Evolutionary conservation across 2,113 vertebrate genomes (phyloP).

Genomic region (Thunnus maccoyii): DNA sequence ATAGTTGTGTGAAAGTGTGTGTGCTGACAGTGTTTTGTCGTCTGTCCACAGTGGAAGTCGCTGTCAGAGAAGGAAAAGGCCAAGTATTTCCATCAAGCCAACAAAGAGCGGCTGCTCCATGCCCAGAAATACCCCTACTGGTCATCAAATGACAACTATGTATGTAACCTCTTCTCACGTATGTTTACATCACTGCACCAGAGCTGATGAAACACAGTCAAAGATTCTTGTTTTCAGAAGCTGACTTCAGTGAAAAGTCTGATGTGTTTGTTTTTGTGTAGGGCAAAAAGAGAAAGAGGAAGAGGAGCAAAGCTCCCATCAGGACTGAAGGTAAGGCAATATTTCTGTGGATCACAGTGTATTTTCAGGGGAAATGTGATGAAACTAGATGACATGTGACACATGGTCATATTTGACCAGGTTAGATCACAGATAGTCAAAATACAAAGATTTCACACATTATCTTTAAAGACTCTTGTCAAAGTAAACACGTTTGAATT

Average conservation of each 20-base stretch:
- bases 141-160: conserved; percentile 9
- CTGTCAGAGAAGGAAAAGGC: background rate
- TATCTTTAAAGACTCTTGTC: no score
- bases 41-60: conserved; percentile 33
- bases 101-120: background rate
- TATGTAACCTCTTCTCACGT: background rate
- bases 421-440: no score
- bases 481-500: no score
- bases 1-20: no score
- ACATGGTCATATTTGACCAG: no score
- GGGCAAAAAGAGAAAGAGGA: background rate
- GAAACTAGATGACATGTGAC: no score
- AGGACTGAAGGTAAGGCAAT: no score
- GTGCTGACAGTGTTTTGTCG: background rate
- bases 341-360: no score
- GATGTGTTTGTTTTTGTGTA: background rate
- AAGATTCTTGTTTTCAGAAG: background rate
- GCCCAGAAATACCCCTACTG: background rate
- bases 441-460: no score
- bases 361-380: no score
- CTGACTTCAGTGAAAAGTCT: background rate
- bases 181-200: background rate
- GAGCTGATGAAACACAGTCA: background rate
- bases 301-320: background rate
- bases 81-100: background rate